These are phyloP conservation scores for Hapalemur alaotrensis DNA, from an alignment of 2,797 vertebrate genomes.

Conservation along the genomic window DNA sequence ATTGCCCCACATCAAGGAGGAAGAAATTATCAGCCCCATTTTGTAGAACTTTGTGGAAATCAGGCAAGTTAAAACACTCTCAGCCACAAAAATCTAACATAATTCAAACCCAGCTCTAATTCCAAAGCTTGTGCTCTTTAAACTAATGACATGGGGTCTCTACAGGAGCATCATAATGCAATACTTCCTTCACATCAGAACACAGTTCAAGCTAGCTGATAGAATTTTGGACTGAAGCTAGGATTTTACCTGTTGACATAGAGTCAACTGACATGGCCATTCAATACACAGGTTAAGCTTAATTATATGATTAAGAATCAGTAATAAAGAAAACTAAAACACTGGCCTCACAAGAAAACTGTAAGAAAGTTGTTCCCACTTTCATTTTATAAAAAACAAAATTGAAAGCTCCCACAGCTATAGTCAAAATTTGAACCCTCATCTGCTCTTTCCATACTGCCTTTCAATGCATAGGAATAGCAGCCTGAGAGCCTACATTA, in stretches of 20 bases:
- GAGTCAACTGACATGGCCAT: neutral
- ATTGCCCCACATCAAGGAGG: neutral
- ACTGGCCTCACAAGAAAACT: neutral
- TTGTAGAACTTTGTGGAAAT: slow-evolving; percentile 12
- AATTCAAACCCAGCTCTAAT: slow-evolving; percentile 10
- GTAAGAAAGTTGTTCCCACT: slow-evolving; percentile 24
- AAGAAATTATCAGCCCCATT: slow-evolving; percentile 7
- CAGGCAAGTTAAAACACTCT: neutral
- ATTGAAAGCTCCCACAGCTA: neutral
- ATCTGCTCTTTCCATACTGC: neutral
- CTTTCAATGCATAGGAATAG: neutral
- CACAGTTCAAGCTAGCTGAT: neutral
- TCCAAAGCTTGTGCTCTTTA: neutral
- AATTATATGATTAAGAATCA: neutral
- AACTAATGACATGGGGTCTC: neutral
- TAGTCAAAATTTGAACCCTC: neutral
- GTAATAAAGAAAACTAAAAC: slow-evolving; percentile 5
- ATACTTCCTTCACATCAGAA: neutral
- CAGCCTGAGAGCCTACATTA: neutral
- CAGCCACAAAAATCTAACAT: slow-evolving; percentile 2
- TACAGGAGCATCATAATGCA: neutral
- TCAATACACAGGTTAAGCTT: neutral
- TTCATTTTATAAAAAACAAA: neutral
- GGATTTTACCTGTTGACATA: neutral
- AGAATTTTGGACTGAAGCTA: neutral